Base-by-base conservation (phyloP, 92 coral and sea anemone genomes). In the Umimayanthus kanabou region DNA sequence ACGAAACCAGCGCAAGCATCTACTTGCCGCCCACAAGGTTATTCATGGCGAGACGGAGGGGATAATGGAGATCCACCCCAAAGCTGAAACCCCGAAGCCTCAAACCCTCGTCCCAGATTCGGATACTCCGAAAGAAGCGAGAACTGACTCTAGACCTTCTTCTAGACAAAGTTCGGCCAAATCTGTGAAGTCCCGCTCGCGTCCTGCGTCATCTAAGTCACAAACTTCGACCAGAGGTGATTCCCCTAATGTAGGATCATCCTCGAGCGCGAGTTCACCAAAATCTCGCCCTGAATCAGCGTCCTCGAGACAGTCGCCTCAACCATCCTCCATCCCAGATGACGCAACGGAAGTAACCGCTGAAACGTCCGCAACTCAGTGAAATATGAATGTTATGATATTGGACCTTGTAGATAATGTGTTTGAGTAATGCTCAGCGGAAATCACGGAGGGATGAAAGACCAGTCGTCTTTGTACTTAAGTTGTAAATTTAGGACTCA, bases 21-120 rank as follows among this genome's bases (percentile, higher is more conserved):
- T 97, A 15, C 88, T 97, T 14, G 99, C 99, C 11, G 99, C 99
- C 16, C 99, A 97, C 93, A 95, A 94, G 75, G 94, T 96, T 66
- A 97, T 97, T 76, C 97, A 97, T 37, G 92, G 91, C 25, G 90
- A 95, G 81, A 23, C 92, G 3, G 96, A 95, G 69, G 78, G 75
- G 16, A 55, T 95, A 39, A 92, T 93, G 93, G 84, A 85, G 37
- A 79, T 84, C 13, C 93, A 95, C 4, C 98, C 98, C 22, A 88
- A 90, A 40, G 83, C 93, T 61, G 93, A 93, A 66, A 89, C 86
- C 47, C 93, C 94, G 7, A 81, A 92, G 86, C 90, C 78, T 6
- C 90, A 33, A 80, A 84, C 89, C 9, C 85, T 75, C 26, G 74
- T 33, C 28, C 89, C 75, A 85, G 77, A 89, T 23, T 78, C 85